Percentiles rank a stretch among this genome's conserved stretches.
Conservation (phyloP, 2,888 invertebrate genomes). For the Ophion slaviceki region DNA sequence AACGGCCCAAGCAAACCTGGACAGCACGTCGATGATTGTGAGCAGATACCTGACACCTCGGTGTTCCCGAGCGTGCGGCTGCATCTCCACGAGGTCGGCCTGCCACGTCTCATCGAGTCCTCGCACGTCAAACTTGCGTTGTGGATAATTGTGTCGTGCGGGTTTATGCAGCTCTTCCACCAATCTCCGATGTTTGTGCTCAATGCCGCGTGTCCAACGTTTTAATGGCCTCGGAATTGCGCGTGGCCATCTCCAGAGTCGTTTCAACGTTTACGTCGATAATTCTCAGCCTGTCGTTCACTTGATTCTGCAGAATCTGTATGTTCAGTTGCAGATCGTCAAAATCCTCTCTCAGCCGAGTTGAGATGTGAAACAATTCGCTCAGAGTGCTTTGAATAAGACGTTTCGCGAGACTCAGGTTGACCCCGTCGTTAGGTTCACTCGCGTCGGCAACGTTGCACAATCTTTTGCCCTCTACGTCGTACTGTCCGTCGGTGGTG, state of each 20-base stretch:
- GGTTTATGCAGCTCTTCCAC: slow-evolving; percentile 77
- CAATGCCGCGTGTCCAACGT: not conserved
- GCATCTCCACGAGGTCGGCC: slow-evolving; percentile 80
- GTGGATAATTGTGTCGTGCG: slow-evolving; percentile 78
- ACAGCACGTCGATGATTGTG: slow-evolving; percentile 63
- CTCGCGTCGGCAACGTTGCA: slow-evolving; percentile 45
- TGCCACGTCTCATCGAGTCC: slow-evolving; percentile 82
- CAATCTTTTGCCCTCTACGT: slow-evolving; percentile 47
- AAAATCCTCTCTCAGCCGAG: slow-evolving; percentile 15
- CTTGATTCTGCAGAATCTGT: slow-evolving; percentile 31
- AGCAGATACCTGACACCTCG: slow-evolving; percentile 77
- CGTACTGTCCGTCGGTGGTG: slow-evolving; percentile 36
- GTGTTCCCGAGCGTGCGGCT: slow-evolving; percentile 72
- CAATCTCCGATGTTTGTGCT: too few species aligned
- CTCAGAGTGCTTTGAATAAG: slow-evolving; percentile 8
- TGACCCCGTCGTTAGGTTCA: slow-evolving; percentile 33
- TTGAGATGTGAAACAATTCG: not conserved
- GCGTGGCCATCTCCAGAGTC: not conserved
- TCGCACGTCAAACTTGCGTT: slow-evolving; percentile 75
- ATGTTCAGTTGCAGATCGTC: slow-evolving; percentile 10
- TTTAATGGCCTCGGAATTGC: slow-evolving; percentile 17
- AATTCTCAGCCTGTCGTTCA: slow-evolving; percentile 18
- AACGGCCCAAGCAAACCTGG: slow-evolving; percentile 80
- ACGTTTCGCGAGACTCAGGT: slow-evolving; percentile 24
- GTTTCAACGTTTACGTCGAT: too few species aligned